Evolutionary conservation across 2,113 vertebrate species (phyloP).

Genomic region (Thalassarche chlororhynchos): DNA sequence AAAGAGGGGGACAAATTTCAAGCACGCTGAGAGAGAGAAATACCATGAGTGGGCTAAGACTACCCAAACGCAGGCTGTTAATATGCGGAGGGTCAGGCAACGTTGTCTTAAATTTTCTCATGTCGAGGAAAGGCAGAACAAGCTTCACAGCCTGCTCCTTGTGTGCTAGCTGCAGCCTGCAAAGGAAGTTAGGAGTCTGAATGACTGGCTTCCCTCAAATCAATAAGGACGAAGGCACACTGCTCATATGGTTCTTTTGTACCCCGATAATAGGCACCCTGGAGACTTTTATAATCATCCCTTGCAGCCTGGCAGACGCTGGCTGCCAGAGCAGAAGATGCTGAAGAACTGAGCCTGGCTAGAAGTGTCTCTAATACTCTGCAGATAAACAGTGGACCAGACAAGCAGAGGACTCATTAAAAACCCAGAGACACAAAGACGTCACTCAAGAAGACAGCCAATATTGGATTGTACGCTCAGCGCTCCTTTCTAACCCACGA

Average conservation of each 20-base stretch:
- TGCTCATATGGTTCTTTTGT: background rate
- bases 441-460: background rate
- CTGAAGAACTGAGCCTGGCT: slow-evolving; percentile 10
- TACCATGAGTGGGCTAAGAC: background rate
- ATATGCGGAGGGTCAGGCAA: fast-evolving
- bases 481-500: background rate
- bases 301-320: background rate
- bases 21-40: background rate
- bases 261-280: background rate
- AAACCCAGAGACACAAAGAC: background rate
- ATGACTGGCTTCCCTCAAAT: background rate
- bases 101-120: background rate
- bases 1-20: background rate
- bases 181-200: background rate
- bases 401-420: slow-evolving; percentile 32
- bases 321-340: background rate
- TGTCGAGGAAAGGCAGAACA: background rate
- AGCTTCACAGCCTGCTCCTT: background rate
- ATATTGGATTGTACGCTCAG: background rate
- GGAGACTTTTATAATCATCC: background rate
- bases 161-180: background rate
- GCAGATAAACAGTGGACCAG: slow-evolving; percentile 10
- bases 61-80: background rate
- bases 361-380: background rate
- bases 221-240: background rate